Evolutionary conservation across 2,888 invertebrate genomes (phyloP).

Genomic region (Drosophila mettleri): DNA sequence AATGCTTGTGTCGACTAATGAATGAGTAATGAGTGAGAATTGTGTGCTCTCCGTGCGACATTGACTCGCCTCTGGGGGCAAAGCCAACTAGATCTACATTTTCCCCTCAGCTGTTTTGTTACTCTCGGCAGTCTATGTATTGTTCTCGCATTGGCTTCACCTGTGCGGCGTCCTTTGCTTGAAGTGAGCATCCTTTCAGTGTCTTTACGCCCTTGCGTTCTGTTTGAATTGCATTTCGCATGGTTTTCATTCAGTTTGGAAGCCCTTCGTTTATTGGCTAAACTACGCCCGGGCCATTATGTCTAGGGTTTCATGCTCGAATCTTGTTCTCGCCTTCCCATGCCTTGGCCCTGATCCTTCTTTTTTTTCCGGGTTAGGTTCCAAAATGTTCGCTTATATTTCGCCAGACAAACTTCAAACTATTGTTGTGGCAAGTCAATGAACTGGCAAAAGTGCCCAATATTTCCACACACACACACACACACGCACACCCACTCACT

Average conservation of each 20-base stretch:
- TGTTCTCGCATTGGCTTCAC: background rate
- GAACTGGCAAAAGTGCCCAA: conserved; percentile 79
- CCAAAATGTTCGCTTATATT: conserved; percentile 54
- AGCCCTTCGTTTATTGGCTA: conserved; percentile 15
- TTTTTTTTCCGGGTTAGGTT: conserved; percentile 13
- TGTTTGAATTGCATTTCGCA: conserved; percentile 7
- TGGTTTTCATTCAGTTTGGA: background rate
- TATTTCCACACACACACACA: conserved; percentile 60
- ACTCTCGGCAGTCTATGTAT: background rate
- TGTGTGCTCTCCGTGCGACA: too few relatives aligned
- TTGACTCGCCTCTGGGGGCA: background rate
- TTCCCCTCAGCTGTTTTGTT: background rate
- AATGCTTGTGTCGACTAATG: background rate
- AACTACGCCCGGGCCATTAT: conserved; percentile 13
- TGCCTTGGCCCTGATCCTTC: conserved; percentile 6
- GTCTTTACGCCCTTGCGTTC: background rate
- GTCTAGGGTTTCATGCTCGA: conserved; percentile 14
- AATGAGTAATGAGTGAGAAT: background rate
- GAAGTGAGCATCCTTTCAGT: background rate
- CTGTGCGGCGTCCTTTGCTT: background rate
- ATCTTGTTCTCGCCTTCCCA: conserved; percentile 8
- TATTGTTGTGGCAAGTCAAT: conserved; percentile 78
- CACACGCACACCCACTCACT: conserved; percentile 24
- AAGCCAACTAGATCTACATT: background rate
- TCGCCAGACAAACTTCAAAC: conserved; percentile 79